Evolutionary conservation across 2,113 vertebrate genomes (phyloP), one percentile per base, ranked within the genome.

Genomic region (Brachyistius frenatus): DNA sequence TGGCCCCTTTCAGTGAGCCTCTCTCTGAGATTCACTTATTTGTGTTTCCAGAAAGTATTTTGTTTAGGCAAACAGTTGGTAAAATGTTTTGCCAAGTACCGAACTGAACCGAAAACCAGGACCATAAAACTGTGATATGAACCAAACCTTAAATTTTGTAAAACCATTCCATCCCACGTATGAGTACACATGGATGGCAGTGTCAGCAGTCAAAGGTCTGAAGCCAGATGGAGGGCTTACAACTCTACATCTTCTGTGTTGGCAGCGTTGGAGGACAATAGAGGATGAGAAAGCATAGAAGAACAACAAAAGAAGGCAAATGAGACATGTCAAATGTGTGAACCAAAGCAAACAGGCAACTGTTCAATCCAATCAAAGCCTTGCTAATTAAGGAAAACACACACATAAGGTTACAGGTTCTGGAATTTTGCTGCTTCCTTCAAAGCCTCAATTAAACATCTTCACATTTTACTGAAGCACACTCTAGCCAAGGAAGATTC

Each of bases 281-380:
- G 60, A 57, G 47, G 44, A 53, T 81, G 35, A 70, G 71, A 46
- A 37, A 73, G 76, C 49, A 36, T 52, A 68, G 68, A 83, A 83
- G 78, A 76, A 66, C 65, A 70, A 78, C 56, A 66, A 53, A 57
- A 33, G 44, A 63, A 58, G 66, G 89, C 68, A 86, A 88, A 81
- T n/a, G 33, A 80, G 44, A 80, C 54, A 41, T 78, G 62, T 80
- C 62, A 76, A 80, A 88, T 78, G 65, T 56, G 53, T 74, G 55
- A 85, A 78, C 76, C 76, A 86, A 65, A 60, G 76, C 71, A 84
- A 85, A 86, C 61, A 80, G 37, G 71, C 66, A 76, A 49, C 64
- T 68, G 81, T 65, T 10, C 78, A 80, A 83, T 80, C 86, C 72
- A 44, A 76, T 79, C 66, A 76, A 63, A 70, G 73, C 63, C 76